Percentiles rank a stretch among this genome's conserved stretches.
Conservation (phyloP, 2,113 vertebrate genomes). For the Thymallus thymallus region DNA sequence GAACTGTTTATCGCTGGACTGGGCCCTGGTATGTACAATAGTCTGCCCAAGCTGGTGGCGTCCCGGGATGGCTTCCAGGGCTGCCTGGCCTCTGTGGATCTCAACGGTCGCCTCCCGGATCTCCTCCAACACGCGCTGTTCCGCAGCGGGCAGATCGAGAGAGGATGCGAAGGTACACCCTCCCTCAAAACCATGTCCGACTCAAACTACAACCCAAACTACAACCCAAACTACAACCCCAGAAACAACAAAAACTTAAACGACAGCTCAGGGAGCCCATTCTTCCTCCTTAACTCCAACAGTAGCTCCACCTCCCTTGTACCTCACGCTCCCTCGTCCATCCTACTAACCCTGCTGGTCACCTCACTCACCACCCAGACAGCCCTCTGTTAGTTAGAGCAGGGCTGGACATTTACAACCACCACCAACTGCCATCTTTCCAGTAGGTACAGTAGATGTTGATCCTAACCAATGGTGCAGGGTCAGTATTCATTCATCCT, state of each 20-base stretch:
- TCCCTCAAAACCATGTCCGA: constrained; percentile 58
- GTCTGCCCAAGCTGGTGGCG: constrained; percentile 92
- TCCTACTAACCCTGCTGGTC: constrained; percentile 58
- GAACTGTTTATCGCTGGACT: constrained; percentile 96
- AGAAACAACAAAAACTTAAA: constrained; percentile 52
- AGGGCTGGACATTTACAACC: constrained; percentile 32
- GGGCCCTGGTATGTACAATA: constrained; percentile 92
- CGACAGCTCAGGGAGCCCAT: constrained; percentile 59
- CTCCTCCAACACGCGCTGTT: constrained; percentile 92
- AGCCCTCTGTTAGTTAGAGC: constrained; percentile 41
- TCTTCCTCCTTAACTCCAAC: constrained; percentile 74
- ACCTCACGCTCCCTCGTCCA: constrained; percentile 40
- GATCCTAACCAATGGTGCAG: too few species aligned
- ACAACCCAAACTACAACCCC: constrained; percentile 47
- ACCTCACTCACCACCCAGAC: constrained; percentile 36
- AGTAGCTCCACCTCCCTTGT: constrained; percentile 55
- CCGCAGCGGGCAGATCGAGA: constrained; percentile 96
- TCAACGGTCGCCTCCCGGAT: constrained; percentile 95
- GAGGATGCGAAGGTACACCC: constrained; percentile 96
- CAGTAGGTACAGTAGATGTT: too few species aligned
- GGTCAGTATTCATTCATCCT: too few species aligned
- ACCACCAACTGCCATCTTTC: background rate
- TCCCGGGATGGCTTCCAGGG: constrained; percentile 97
- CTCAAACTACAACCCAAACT: constrained; percentile 42
- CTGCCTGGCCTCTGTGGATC: constrained; percentile 93